Evolutionary conservation across 2,113 vertebrate species (phyloP).

Genomic region (Dromas ardeola): DNA sequence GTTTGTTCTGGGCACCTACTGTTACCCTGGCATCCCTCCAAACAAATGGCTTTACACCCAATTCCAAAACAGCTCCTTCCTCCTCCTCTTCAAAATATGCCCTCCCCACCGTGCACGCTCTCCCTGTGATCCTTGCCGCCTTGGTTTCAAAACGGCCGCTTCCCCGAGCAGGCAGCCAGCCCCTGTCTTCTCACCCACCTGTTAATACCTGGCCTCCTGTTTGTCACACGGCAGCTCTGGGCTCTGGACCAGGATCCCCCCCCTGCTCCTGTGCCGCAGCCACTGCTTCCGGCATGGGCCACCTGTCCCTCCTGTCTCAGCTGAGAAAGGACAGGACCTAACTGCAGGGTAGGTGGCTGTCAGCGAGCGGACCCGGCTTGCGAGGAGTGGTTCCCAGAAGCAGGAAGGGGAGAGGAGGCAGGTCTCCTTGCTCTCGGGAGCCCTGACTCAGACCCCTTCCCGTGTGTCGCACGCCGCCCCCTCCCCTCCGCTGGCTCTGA

Average conservation of each 20-base stretch:
- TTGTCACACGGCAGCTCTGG: conserved; percentile 64
- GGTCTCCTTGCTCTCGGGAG: conserved; percentile 30
- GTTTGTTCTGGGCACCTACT: conserved; percentile 73
- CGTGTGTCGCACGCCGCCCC: not conserved
- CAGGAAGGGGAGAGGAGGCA: conserved; percentile 32
- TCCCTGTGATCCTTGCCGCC: conserved; percentile 55
- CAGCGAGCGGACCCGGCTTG: conserved; percentile 19
- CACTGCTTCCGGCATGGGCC: conserved; percentile 66
- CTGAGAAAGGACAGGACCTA: conserved; percentile 67
- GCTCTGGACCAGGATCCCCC: conserved; percentile 54
- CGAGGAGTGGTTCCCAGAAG: conserved; percentile 43
- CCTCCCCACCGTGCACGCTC: conserved; percentile 57
- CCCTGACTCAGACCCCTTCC: conserved; percentile 64
- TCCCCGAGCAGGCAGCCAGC: conserved; percentile 59
- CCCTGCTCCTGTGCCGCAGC: conserved; percentile 60
- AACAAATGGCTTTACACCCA: conserved; percentile 72
- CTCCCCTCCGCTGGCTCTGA: conserved; percentile 28
- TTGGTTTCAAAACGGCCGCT: conserved; percentile 58
- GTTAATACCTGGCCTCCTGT: conserved; percentile 72
- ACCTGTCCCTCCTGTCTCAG: conserved; percentile 70
- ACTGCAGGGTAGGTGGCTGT: conserved; percentile 58
- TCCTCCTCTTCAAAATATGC: conserved; percentile 73
- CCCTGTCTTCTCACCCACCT: conserved; percentile 67
- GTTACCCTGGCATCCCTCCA: conserved; percentile 66
- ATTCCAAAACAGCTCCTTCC: conserved; percentile 73